phyloP scores from a whole-genome alignment of 1,140 invertebrate species.

The Agraylea sexmaculata region DNA sequence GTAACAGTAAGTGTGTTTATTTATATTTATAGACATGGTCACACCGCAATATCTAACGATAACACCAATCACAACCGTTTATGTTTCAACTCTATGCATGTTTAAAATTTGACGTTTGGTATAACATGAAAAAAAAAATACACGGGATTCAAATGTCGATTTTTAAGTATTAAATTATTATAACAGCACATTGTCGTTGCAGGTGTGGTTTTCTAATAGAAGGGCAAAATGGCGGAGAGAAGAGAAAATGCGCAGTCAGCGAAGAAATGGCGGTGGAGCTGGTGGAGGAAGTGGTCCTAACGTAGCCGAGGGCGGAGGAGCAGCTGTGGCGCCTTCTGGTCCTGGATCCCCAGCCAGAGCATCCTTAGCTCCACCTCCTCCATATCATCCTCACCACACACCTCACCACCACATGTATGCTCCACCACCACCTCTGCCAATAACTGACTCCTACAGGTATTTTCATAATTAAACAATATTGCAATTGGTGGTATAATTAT shows the following conservation, averaged over 20 bases:
- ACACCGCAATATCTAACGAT: too few species aligned
- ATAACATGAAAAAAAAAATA: slow-evolving; percentile 5
- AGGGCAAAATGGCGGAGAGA: slow-evolving; percentile 97
- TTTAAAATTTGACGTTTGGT: slow-evolving; percentile 7
- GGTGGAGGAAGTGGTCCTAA: slow-evolving; percentile 38
- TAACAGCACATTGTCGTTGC: slow-evolving; percentile 19
- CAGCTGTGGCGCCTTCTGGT: too few species aligned
- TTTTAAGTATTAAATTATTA: slow-evolving; percentile 1
- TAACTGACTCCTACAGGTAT: slow-evolving; percentile 72
- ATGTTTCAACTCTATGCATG: too few species aligned
- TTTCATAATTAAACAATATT: slow-evolving; percentile 2
- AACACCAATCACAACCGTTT: too few species aligned
- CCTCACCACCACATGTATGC: slow-evolving; percentile 78
- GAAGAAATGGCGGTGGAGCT: slow-evolving; percentile 43
- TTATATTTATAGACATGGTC: too few species aligned
- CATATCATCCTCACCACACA: slow-evolving; percentile 49
- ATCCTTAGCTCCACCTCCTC: slow-evolving; percentile 42
- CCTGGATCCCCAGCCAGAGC: slow-evolving; percentile 26
- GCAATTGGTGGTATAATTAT: background rate
- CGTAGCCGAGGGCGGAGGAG: slow-evolving; percentile 16
- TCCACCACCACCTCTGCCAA: slow-evolving; percentile 70
- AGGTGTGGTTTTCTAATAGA: slow-evolving; percentile 98
- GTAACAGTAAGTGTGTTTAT: too few species aligned
- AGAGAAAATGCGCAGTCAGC: slow-evolving; percentile 88
- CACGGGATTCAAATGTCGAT: background rate